Evolutionary conservation across 2,113 vertebrate genomes (phyloP).

Genomic region (Tamias sibiricus): DNA sequence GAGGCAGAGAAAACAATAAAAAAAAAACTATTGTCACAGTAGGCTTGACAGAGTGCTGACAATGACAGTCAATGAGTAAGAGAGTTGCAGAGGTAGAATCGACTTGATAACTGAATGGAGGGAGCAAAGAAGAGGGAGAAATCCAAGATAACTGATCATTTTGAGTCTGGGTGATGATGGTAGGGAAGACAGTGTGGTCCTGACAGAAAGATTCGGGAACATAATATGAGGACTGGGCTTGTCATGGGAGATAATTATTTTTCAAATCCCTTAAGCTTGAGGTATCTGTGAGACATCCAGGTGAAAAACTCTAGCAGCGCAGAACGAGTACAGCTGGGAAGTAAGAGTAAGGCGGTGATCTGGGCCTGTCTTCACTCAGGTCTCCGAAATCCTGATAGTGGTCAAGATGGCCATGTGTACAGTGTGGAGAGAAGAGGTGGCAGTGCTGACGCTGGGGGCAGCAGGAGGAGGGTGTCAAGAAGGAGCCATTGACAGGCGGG

Average conservation of each 20-base stretch:
- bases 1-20: constrained; percentile 3
- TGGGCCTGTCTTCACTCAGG: neutral
- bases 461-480: neutral
- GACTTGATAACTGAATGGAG: neutral
- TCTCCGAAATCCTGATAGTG: no score
- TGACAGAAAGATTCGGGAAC: neutral
- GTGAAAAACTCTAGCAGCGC: neutral
- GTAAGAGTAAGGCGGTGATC: neutral
- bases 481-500: neutral
- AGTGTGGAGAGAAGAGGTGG: neutral
- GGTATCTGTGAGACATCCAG: neutral
- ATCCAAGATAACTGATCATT: neutral
- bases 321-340: neutral
- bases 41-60: neutral
- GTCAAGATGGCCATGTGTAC: neutral
- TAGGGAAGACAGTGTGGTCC: neutral
- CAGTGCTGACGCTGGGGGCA: no score
- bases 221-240: neutral
- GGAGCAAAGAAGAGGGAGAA: neutral
- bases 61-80: neutral
- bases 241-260: constrained; percentile 14
- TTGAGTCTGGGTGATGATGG: neutral
- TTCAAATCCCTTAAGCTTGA: neutral
- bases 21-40: neutral
- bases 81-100: neutral